Percentiles rank a stretch among this genome's conserved stretches.
Evolutionary conservation across 2,888 invertebrate species (phyloP).

Genomic region (Bombyx huttoni): DNA sequence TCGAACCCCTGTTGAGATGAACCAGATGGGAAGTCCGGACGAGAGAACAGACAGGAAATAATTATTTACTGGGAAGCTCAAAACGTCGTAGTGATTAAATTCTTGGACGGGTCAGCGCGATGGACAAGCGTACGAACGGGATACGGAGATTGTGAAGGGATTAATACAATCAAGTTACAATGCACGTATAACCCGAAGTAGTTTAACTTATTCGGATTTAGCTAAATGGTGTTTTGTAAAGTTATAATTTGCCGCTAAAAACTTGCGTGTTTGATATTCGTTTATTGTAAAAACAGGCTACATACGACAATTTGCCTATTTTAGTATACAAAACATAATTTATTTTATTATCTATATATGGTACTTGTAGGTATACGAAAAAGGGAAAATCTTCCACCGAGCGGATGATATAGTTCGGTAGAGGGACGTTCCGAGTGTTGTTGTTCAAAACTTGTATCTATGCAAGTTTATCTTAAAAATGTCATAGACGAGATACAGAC

Average conservation of each 20-base stretch:
- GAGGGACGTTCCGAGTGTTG: too few relatives aligned
- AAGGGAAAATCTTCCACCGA: too few relatives aligned
- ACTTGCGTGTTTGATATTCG: too few relatives aligned
- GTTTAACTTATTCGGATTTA: neutral
- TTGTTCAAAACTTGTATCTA: too few relatives aligned
- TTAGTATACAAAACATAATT: too few relatives aligned
- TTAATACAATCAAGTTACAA: neutral
- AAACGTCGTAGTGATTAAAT: neutral
- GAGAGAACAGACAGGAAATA: neutral
- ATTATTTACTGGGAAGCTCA: neutral
- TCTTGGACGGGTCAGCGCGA: neutral
- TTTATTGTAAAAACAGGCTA: too few relatives aligned
- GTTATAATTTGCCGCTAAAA: neutral
- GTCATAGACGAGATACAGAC: too few relatives aligned
- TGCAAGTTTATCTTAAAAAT: too few relatives aligned
- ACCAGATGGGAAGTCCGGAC: neutral
- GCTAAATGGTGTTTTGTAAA: neutral
- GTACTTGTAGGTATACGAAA: too few relatives aligned
- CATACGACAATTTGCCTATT: too few relatives aligned
- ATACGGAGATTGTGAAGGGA: neutral
- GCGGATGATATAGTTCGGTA: too few relatives aligned
- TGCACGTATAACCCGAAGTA: neutral
- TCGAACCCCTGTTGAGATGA: neutral
- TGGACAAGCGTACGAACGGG: neutral
- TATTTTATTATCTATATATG: too few relatives aligned